Base-by-base conservation (phyloP, 2,113 vertebrate genomes). In the Erpornis zantholeuca region DNA sequence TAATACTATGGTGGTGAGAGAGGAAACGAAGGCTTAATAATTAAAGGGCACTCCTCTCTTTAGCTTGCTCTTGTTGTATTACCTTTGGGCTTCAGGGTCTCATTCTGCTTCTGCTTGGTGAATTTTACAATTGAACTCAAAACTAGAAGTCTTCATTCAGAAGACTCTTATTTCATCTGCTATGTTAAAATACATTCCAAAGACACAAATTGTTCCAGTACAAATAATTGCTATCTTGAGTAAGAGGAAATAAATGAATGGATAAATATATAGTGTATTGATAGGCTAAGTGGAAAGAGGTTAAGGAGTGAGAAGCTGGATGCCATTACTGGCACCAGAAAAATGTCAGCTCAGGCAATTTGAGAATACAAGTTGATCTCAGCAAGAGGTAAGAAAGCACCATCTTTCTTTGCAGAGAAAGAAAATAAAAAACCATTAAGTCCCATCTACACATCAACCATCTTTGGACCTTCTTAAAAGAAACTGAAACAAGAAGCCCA, bases 121-220 rank as follows among this genome's bases (percentile, higher is more conserved):
- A 77, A 64, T 71, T 90, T 92, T 86, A 40, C 1, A 1, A 44
- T 11, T 81, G 44, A 45, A 35, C 35, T 90, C 47, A 88, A 80
- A 85, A 57, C 20, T 36, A n/a, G 14, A 91, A 72, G 35, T 19
- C 42, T 85, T 31, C 33, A 44, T 21, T 45, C 12, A n/a, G n/a
- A n/a, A n/a, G n/a, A n/a, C n/a, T n/a, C 27, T 87, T 90, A 35
- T 72, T 77, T 94, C 60, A 20, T 80, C 42, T 88, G 15, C 42
- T 96, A 47, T 80, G 66, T 82, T 95, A 95, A 92, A 92, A 94
- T 87, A 80, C 14, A 84, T 95, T 92, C 52, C 64, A 61, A 71
- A 91, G 38, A 66, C 49, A 82, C 33, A 60, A 25, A 72, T 56
- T 69, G 3, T 73, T 92, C 66, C 42, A 44, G 42, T 44, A 44